These are phyloP conservation scores for Ectemnius cavifrons DNA, from an alignment of 2,888 invertebrate species.

Conservation along the genomic window DNA sequence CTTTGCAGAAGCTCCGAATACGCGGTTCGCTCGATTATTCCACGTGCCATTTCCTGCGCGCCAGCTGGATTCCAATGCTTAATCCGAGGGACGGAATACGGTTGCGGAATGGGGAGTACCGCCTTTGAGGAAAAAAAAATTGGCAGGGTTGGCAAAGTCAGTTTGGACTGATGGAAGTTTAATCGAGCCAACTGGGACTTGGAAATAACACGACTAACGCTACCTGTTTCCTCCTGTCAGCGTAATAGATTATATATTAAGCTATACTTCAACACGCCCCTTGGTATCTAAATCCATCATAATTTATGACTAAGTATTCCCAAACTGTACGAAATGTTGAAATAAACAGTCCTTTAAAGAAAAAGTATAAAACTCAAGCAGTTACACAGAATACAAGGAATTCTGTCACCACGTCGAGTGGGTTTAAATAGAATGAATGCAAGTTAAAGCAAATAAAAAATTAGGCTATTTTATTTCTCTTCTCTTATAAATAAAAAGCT, in stretches of 20 bases:
- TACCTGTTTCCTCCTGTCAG: neutral
- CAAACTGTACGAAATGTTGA: no score
- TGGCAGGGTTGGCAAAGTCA: neutral
- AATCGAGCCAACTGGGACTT: neutral
- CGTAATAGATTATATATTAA: neutral
- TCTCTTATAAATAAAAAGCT: no score
- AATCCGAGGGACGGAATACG: neutral
- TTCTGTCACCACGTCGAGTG: no score
- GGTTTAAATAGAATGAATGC: no score
- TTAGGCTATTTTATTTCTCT: no score
- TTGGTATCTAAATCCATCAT: neutral
- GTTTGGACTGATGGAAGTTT: constrained; percentile 2
- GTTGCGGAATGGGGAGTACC: neutral
- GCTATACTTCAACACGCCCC: neutral
- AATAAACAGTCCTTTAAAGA: no score
- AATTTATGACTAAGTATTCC: no score
- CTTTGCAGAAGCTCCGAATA: neutral
- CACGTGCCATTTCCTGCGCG: neutral
- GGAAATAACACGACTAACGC: neutral
- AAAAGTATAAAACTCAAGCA: no score
- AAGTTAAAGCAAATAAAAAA: no score
- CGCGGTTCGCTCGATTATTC: neutral
- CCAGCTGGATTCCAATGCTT: neutral
- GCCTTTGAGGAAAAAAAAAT: neutral
- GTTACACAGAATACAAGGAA: no score